Conservation (phyloP, 2,797 vertebrate species). For the Halcyon leucocephala region DNA sequence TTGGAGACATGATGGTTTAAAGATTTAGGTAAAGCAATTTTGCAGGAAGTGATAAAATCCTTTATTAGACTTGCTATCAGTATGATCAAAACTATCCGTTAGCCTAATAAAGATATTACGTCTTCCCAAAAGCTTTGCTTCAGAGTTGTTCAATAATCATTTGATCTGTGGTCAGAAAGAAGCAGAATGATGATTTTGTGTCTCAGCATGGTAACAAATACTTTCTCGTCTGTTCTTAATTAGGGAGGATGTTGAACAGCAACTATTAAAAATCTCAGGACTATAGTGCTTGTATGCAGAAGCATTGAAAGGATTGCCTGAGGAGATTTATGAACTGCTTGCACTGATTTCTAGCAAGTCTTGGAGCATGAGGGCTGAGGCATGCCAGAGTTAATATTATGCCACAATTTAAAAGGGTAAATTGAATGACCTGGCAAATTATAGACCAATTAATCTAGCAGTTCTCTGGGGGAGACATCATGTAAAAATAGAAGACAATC, state of each 20-base stretch:
- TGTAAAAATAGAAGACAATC: neutral
- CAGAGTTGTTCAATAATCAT: neutral
- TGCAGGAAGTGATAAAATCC: neutral
- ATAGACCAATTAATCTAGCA: constrained; percentile 13
- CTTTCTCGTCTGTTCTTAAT: neutral
- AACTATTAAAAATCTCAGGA: neutral
- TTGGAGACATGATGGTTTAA: neutral
- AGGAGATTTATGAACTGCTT: constrained; percentile 20
- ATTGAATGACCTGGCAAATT: constrained; percentile 35
- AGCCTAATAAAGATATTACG: neutral
- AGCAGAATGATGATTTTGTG: neutral
- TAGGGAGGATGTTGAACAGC: neutral
- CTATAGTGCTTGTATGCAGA: neutral
- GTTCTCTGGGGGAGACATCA: neutral
- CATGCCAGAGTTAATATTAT: constrained; percentile 4
- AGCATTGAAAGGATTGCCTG: neutral
- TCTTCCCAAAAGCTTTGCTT: neutral
- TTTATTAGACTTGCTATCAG: neutral
- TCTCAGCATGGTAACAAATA: neutral
- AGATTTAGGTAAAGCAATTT: neutral
- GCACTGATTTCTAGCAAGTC: neutral
- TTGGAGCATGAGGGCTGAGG: neutral
- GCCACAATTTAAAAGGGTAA: constrained; percentile 23
- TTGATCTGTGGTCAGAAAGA: neutral
- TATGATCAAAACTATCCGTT: neutral